Evolutionary conservation across 2,797 vertebrate genomes (phyloP).

Genomic region (Falco rusticolus): DNA sequence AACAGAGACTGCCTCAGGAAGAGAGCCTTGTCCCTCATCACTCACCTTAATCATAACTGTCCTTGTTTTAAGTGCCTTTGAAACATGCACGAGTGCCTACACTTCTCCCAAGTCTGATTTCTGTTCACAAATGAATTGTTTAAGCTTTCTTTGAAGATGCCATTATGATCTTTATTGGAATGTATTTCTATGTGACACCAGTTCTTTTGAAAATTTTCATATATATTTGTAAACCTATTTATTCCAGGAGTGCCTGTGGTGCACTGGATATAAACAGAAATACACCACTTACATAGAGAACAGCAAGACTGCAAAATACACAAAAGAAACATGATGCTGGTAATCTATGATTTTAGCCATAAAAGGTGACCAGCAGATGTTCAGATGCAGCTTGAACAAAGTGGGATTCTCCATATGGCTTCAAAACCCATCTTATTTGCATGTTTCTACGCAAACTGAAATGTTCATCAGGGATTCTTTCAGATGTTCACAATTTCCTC

Average conservation of each 20-base stretch:
- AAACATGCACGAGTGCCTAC: fast-evolving
- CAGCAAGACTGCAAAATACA: not conserved
- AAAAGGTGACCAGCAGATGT: not conserved
- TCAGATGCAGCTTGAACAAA: not conserved
- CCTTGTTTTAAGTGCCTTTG: not conserved
- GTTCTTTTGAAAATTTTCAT: not conserved
- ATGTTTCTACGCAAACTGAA: not conserved
- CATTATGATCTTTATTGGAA: not conserved
- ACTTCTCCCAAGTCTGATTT: not conserved
- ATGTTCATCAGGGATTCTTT: not conserved
- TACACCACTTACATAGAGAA: not conserved
- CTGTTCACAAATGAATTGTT: not conserved
- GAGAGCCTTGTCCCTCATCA: not conserved
- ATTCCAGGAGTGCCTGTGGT: no score
- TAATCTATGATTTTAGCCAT: not conserved
- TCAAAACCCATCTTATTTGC: not conserved
- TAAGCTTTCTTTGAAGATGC: not conserved
- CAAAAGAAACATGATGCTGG: not conserved
- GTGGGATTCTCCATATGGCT: not conserved
- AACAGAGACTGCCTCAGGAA: not conserved
- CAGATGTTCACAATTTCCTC: not conserved
- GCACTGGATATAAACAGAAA: not conserved
- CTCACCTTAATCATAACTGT: fast-evolving
- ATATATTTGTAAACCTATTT: fast-evolving
- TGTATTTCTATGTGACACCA: fast-evolving